Evolutionary conservation across 2,113 vertebrate genomes (phyloP).

Genomic region (Syngnathus typhle): DNA sequence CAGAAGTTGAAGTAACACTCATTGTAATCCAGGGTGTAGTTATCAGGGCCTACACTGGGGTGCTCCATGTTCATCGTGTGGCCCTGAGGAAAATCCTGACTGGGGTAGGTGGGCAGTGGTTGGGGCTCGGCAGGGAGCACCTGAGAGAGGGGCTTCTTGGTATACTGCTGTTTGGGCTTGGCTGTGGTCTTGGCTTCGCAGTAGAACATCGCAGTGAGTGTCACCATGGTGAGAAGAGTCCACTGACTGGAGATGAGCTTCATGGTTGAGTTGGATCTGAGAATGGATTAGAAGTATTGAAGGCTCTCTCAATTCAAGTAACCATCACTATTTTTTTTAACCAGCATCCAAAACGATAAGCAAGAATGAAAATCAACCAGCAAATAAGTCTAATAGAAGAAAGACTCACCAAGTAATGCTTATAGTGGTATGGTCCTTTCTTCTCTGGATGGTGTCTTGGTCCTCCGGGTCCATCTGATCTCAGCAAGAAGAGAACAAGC

Average conservation of each 20-base stretch:
- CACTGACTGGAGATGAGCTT: constrained; percentile 50
- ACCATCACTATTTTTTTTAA: not conserved
- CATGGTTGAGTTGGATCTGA: constrained; percentile 75
- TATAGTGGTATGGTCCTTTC: constrained; percentile 63
- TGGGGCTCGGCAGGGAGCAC: constrained; percentile 47
- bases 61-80: constrained; percentile 54
- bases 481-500: constrained; percentile 48
- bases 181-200: constrained; percentile 74
- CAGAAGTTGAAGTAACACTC: constrained; percentile 94
- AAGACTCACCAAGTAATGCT: constrained; percentile 74
- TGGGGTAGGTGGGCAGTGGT: constrained; percentile 15
- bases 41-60: constrained; percentile 70
- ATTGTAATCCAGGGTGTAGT: constrained; percentile 79
- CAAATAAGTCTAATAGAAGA: not conserved
- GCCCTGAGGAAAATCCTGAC: constrained; percentile 38
- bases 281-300: not conserved
- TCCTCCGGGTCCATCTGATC: constrained; percentile 59
- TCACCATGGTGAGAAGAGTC: constrained; percentile 45
- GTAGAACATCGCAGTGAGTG: constrained; percentile 33
- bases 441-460: constrained; percentile 56
- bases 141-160: constrained; percentile 73
- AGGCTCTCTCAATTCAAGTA: not conserved
- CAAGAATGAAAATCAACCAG: not conserved
- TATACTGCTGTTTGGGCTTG: constrained; percentile 76
- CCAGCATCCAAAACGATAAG: not conserved